These are phyloP conservation scores for Ammospiza maritima DNA, from an alignment of 2,797 vertebrate species.

Conservation along the genomic window DNA sequence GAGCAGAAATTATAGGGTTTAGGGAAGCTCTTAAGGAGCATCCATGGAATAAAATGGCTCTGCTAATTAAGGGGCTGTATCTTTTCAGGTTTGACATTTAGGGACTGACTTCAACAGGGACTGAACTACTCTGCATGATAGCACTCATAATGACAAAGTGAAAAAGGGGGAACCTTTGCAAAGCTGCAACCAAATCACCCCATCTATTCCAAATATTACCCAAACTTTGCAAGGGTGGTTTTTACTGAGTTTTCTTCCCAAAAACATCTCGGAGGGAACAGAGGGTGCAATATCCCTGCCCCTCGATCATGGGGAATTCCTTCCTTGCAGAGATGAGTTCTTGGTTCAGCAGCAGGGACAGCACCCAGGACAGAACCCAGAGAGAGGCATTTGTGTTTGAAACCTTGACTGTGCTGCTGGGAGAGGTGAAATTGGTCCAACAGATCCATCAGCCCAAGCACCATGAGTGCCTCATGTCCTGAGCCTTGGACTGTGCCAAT, in stretches of 20 bases:
- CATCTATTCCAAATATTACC: background rate
- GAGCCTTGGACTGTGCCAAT: background rate
- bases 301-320: background rate
- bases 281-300: background rate
- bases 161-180: constrained; percentile 35
- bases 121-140: constrained; percentile 11
- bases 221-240: background rate
- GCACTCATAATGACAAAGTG: background rate
- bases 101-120: constrained; percentile 38
- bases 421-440: background rate
- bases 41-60: constrained; percentile 41
- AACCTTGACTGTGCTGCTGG: background rate
- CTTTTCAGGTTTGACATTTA: constrained; percentile 60
- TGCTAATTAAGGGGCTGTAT: constrained; percentile 50
- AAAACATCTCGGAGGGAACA: background rate
- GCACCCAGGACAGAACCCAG: background rate
- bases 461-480: background rate
- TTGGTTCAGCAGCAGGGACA: background rate
- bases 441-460: background rate
- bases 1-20: constrained; percentile 70
- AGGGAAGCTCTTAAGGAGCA: constrained; percentile 45
- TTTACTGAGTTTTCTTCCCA: background rate
- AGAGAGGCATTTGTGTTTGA: background rate
- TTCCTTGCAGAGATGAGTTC: background rate
- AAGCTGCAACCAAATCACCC: background rate